Evolutionary conservation across 2,797 vertebrate genomes (phyloP), one percentile per base, ranked within the genome.

Genomic region (Graptemys geographica): DNA sequence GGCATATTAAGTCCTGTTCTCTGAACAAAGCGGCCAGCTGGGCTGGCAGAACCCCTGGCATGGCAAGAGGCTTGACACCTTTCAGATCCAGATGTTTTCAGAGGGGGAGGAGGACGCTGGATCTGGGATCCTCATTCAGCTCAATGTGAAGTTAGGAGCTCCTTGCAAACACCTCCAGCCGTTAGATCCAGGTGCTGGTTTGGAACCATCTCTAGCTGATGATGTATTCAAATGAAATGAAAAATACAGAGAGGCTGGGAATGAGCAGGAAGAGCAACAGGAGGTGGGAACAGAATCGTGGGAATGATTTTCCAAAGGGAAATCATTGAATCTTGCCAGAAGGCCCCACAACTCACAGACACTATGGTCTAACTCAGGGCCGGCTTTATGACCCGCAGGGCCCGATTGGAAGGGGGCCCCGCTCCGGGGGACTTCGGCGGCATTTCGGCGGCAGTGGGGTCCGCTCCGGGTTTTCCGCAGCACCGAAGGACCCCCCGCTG

Each of bases 201-300:
- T 53, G 87, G 85, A 94, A 82, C 56, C 90, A 19, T 5, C 91
- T 31, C 84, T 85, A 3, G 13, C 92, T 88, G 93, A 41, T 0
- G 10, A 19, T 74, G 44, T 69, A 86, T 72, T 89, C 62, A 79
- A 85, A 95, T 88, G 83, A 33, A 78, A 86, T 95, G 87, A 83
- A 19, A 74, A 19, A 94, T 5, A 1, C n/a, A 21, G 89, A 81
- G 88, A 90, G 90, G 84, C 88, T 92, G 81, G 93, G 91, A 85
- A 90, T 56, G 0, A 72, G 86, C 0, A 2, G 18, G n/a, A 37
- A 23, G 3, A 37, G 18, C n/a, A 21, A n/a, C n/a, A 92, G 93
- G 86, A 81, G 90, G 93, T 94, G 97, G 93, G 94, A 96, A 87
- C 21, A 13, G 78, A 51, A 84, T 87, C 4, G 93, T 94, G 97